Evolutionary conservation across 2,113 vertebrate genomes (phyloP).

Genomic region (Odontesthes bonariensis): DNA sequence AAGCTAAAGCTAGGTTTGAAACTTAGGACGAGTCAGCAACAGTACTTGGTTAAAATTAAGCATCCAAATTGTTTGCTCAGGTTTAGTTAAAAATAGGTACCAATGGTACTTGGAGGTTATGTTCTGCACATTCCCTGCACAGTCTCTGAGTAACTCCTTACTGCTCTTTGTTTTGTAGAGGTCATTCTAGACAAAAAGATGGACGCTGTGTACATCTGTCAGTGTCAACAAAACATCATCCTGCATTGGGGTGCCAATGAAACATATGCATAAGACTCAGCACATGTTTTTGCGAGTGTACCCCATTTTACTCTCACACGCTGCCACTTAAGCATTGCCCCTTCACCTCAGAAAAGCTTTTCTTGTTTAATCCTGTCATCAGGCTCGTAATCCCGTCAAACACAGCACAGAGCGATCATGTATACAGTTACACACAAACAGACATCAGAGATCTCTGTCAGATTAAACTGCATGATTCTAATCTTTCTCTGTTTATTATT

Average conservation of each 20-base stretch:
- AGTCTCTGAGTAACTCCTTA: too few relatives aligned
- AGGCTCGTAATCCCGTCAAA: constrained; percentile 68
- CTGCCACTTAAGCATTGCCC: constrained; percentile 9
- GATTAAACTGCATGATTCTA: constrained; percentile 24
- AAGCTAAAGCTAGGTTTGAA: too few relatives aligned
- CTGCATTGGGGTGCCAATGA: neutral
- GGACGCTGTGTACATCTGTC: neutral
- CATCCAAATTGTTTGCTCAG: too few relatives aligned
- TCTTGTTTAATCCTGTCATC: constrained; percentile 76
- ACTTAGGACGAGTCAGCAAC: too few relatives aligned
- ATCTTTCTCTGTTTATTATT: constrained; percentile 43
- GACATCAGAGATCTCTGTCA: constrained; percentile 26
- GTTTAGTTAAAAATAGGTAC: too few relatives aligned
- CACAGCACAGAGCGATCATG: constrained; percentile 26
- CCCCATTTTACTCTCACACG: constrained; percentile 7
- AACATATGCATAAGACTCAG: neutral
- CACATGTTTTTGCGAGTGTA: constrained; percentile 16
- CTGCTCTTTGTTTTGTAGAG: neutral
- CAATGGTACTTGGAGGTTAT: too few relatives aligned
- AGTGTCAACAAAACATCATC: neutral
- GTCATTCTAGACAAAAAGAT: neutral
- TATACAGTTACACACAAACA: constrained; percentile 19
- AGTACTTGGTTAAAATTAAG: too few relatives aligned
- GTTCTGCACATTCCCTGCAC: too few relatives aligned
- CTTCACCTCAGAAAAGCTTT: constrained; percentile 33